These are phyloP conservation scores for Matsumyia berberina DNA, from an alignment of 2,888 invertebrate genomes.

Conservation along the genomic window DNA sequence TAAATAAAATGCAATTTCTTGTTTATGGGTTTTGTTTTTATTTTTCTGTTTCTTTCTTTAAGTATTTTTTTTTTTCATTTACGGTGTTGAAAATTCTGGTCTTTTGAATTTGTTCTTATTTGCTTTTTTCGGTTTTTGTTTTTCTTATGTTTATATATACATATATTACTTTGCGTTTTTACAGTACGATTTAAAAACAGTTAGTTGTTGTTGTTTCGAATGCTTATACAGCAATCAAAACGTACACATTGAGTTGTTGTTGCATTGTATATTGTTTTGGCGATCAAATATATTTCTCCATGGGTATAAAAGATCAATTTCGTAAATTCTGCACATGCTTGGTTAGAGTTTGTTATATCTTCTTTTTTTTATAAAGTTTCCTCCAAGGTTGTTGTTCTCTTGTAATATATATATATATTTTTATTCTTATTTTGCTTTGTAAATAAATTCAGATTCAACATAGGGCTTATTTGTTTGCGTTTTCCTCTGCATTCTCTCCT, in stretches of 20 bases:
- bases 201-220: conserved; percentile 46
- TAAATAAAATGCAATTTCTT: not conserved
- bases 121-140: conserved; percentile 23
- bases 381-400: conserved; percentile 43
- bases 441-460: conserved; percentile 62
- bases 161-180: conserved; percentile 37
- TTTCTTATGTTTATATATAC: conserved; percentile 35
- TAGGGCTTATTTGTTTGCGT: conserved; percentile 54
- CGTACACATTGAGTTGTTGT: conserved; percentile 52
- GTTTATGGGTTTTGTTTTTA: conserved; percentile 28
- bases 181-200: conserved; percentile 63
- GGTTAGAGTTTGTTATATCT: conserved; percentile 36
- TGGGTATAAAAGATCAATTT: conserved; percentile 73
- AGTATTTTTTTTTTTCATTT: conserved; percentile 40
- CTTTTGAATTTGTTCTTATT: conserved; percentile 48
- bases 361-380: conserved; percentile 26
- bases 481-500: conserved; percentile 76
- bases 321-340: conserved; percentile 54
- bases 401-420: conserved; percentile 32
- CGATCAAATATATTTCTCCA: conserved; percentile 69
- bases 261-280: conserved; percentile 73
- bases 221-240: conserved; percentile 60
- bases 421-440: conserved; percentile 41
- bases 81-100: conserved; percentile 63
- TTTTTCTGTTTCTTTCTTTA: conserved; percentile 36